Base-by-base conservation (phyloP, 2,888 invertebrate species). In the Napeogenes inachia region DNA sequence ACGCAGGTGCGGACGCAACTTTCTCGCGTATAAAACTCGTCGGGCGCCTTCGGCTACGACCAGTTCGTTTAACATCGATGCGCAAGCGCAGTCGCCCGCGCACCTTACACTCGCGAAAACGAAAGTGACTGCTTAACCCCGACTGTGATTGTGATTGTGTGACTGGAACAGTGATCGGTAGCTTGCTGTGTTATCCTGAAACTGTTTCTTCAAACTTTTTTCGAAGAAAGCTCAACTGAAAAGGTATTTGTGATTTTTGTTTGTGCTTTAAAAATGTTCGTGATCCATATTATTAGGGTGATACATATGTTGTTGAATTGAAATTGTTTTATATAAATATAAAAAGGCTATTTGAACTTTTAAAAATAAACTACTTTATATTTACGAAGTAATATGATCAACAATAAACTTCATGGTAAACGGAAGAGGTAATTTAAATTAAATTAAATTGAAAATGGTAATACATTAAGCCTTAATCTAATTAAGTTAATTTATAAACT, bases 11-110 rank as follows among this genome's bases (percentile, higher is more conserved):
- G 76, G 79, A 65, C 65, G 70, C 67, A 84, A 90, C 89, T 89
- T 90, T 90, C 89, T 84, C 89, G 88, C 82, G 86, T 89, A 90
- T 90, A 90, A 80, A 89, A 88, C 85, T 72, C 65, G 63, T 70
- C 73, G 71, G 76, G 66, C 72, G 75, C 76, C 78, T 78, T 80
- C 84, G 79, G 85, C 73, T 84, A 85, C 87, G 85, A 78, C 86
- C 89, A 90, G 89, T 90, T 80, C 79, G 78, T 78, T 73, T 73
- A 60, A 71, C 73, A 73, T 72, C 78, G 75, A 71, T 71, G 74
- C 72, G 72, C 75, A 75, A 72, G 78, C 74, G 80, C 77, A 35
- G 35, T 35, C 35, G 35, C 35, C 76, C 76, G 75, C 78, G 78
- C 77, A 75, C 73, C 72, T 68, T 73, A 56, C 62, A 66, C 62